Percentiles rank a stretch among this genome's conserved stretches.
phyloP scores from a whole-genome alignment of 2,888 invertebrate species.

The Drosophila algonquin region DNA sequence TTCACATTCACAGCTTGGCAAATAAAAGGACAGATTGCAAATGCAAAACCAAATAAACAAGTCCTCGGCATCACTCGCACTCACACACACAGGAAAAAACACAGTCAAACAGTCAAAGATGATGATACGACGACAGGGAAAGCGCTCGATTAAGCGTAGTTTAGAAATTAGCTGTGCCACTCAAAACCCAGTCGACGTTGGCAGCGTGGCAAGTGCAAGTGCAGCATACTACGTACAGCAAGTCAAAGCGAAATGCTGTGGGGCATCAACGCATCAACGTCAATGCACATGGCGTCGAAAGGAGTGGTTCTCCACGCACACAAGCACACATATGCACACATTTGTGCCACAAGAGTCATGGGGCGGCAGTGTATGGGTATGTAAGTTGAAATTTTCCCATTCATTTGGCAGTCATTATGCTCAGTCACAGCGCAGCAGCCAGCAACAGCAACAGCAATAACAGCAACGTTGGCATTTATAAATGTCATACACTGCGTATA shows the following conservation, averaged over 20 bases:
- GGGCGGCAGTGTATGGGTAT: background rate
- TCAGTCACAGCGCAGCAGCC: constrained; percentile 27
- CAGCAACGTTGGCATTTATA: constrained; percentile 58
- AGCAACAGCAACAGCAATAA: background rate
- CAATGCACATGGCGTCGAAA: constrained; percentile 45
- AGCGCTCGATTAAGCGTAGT: constrained; percentile 47
- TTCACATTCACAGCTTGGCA: constrained; percentile 41
- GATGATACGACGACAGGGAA: constrained; percentile 23
- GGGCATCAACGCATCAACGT: constrained; percentile 39
- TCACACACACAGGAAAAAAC: background rate
- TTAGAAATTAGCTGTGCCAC: constrained; percentile 56
- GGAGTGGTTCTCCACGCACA: background rate
- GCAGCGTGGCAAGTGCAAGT: constrained; percentile 21
- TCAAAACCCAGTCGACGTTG: background rate
- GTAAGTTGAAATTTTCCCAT: constrained; percentile 53
- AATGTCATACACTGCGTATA: constrained; percentile 58
- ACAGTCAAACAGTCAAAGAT: constrained; percentile 17
- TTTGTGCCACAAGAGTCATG: background rate
- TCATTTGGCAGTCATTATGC: constrained; percentile 65
- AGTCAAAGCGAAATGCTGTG: constrained; percentile 37
- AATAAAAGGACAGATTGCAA: constrained; percentile 52
- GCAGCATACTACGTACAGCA: constrained; percentile 12
- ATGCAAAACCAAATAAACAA: constrained; percentile 30
- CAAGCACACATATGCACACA: too few species aligned
- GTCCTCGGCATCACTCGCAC: constrained; percentile 7